Base-by-base conservation (phyloP, 2,888 invertebrate genomes). In the Aphodius granarius region DNA sequence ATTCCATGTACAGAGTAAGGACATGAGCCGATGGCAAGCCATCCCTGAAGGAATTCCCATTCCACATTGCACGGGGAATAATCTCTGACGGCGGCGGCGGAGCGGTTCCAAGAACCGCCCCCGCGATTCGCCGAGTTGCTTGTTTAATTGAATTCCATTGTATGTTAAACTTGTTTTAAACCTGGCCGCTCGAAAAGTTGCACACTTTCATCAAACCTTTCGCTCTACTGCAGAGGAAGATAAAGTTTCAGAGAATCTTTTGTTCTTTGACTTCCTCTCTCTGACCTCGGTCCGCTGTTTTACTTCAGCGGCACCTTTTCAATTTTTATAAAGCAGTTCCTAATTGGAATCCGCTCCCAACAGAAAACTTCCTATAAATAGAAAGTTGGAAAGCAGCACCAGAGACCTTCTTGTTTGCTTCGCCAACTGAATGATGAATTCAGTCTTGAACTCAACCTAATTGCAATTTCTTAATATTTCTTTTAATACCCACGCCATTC, bases 91-190 rank as follows among this genome's bases (percentile, higher is more conserved):
- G 76, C 78, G 74, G 77, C 81, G 80, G 70, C 64, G 70, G 73
- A 73, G 65, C 73, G 65, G 71, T 62, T 78, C 20, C 82, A 82
- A 83, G 81, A 83, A 43, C 6, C 43, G 9, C 9, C 43, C 9
- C 43, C 43, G 43, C 43, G 43, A 43, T 84, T 84, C 83, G 83
- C 83, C 83, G 83, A 83, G 84, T 83, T 82, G 83, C 83, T 81
- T 83, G 82, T 83, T 84, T 85, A 84, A 85, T 85, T 85, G 84
- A 84, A 85, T 85, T 84, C 85, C 84, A 83, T 84, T 85, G 84
- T 84, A 83, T 82, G 83, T 83, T 83, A 81, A 83, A 84, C 82
- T 84, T 82, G 83, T 83, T 84, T 83, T 68, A 68, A 68, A 20
- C 21, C 68, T 68, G 22, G 68, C 22, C 22, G 68, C 20, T 19